Evolutionary conservation across 1,140 invertebrate species (phyloP).

Genomic region (Bombus sibiricus): DNA sequence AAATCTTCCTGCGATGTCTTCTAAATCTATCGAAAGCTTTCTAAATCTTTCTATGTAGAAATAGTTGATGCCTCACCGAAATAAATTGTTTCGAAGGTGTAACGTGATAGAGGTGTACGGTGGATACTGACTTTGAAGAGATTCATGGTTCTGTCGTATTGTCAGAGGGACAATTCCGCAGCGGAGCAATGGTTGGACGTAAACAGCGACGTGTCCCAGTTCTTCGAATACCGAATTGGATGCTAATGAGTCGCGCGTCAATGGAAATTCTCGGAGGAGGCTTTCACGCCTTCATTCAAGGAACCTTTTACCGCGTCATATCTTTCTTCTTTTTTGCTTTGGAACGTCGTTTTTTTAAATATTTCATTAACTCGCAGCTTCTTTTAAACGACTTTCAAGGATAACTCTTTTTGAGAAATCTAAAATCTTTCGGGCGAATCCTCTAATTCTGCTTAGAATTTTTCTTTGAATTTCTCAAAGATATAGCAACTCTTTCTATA

Average conservation of each 20-base stretch:
- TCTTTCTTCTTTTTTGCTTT: neutral
- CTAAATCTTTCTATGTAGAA: neutral
- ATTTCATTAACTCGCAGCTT: neutral
- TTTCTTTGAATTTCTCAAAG: neutral
- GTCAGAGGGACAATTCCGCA: neutral
- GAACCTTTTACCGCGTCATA: neutral
- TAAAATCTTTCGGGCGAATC: too few relatives aligned
- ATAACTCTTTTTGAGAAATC: too few relatives aligned
- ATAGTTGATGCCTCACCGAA: neutral
- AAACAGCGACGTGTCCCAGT: slow-evolving; percentile 8
- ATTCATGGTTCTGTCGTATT: too few relatives aligned
- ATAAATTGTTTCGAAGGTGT: neutral
- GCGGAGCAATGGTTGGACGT: neutral
- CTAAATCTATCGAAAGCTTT: too few relatives aligned
- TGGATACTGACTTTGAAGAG: too few relatives aligned
- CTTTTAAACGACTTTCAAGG: too few relatives aligned
- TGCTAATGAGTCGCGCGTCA: slow-evolving; percentile 17
- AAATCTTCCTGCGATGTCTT: neutral
- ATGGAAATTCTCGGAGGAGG: neutral
- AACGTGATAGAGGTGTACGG: neutral
- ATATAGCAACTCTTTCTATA: too few relatives aligned
- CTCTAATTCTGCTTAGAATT: neutral
- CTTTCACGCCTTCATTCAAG: slow-evolving; percentile 8
- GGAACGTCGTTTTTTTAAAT: neutral
- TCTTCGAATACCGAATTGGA: slow-evolving; percentile 5